A percentile compares a stretch with the other conserved stretches of the same genome.
phyloP scores from a whole-genome alignment of 2,113 vertebrate species.

The Nesoenas mayeri region DNA sequence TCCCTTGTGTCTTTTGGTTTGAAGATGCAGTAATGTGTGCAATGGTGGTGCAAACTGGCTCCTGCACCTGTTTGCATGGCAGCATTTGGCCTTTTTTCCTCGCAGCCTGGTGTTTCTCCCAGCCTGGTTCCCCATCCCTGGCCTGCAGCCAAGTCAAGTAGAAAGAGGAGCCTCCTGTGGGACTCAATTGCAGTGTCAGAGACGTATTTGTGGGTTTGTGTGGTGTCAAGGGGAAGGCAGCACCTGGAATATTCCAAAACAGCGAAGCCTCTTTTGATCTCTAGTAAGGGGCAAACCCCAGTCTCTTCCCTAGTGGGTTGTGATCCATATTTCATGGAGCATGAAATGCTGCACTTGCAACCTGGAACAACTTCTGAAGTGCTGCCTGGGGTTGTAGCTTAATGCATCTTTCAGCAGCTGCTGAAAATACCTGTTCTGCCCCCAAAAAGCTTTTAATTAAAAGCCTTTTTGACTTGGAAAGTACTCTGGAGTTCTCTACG shows the following conservation, averaged over 20 bases:
- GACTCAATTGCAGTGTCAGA: not conserved
- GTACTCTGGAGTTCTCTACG: not conserved
- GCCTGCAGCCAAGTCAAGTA: conserved; percentile 62
- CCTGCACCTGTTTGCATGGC: conserved; percentile 43
- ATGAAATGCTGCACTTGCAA: not conserved
- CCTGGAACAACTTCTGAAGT: conserved; percentile 43
- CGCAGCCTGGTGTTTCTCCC: not conserved
- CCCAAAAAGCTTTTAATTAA: not conserved
- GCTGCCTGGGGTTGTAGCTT: conserved; percentile 37
- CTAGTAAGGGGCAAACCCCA: not conserved
- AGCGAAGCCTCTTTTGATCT: not conserved
- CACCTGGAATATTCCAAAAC: not conserved
- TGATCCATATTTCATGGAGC: conserved; percentile 6
- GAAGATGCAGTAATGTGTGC: fast-evolving
- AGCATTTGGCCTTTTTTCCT: not conserved
- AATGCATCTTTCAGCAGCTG: conserved; percentile 21
- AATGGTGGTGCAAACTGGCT: not conserved
- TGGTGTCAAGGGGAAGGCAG: not conserved
- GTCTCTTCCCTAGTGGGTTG: not conserved
- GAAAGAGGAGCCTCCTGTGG: conserved; percentile 1
- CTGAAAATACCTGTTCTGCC: conserved; percentile 28
- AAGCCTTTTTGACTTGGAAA: conserved; percentile 10
- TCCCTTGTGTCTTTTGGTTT: fast-evolving
- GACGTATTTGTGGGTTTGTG: not conserved
- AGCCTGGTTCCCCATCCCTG: conserved; percentile 36